Evolutionary conservation across 2,113 vertebrate genomes (phyloP).

Genomic region (Conger conger): DNA sequence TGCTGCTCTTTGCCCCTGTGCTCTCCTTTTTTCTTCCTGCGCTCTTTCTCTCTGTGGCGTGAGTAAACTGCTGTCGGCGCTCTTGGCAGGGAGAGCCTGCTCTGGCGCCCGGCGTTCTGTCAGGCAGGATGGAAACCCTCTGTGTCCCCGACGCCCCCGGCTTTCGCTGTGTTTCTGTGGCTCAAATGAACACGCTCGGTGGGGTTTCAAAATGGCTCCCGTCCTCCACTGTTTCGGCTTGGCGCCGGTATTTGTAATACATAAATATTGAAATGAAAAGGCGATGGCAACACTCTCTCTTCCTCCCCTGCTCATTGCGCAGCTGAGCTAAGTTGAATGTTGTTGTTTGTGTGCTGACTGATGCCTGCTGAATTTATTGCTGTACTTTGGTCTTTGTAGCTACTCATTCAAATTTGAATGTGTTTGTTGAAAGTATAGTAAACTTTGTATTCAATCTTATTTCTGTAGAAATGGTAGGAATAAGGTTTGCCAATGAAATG

Average conservation of each 20-base stretch:
- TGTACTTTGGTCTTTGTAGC: neutral
- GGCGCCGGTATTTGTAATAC: neutral
- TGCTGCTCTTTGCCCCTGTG: too few species aligned
- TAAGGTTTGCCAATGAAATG: neutral
- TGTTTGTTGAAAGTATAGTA: neutral
- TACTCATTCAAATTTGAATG: neutral
- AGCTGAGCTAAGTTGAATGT: neutral
- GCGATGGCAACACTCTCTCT: neutral
- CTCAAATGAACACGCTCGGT: neutral
- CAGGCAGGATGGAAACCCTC: conserved; percentile 1
- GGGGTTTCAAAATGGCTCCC: conserved; percentile 11
- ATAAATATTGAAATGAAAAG: neutral
- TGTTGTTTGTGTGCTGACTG: conserved; percentile 18
- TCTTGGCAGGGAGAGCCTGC: neutral
- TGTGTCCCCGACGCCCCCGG: neutral
- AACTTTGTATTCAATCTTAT: neutral
- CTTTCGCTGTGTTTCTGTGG: neutral
- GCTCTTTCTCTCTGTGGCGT: neutral
- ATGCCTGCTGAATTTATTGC: neutral
- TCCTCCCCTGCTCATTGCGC: neutral
- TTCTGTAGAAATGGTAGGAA: neutral
- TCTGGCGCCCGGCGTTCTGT: neutral
- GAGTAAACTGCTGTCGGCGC: neutral
- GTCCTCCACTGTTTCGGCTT: neutral
- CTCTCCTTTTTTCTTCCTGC: neutral